Base-by-base conservation (phyloP, 2,113 vertebrate species). In the Cinclus mexicanus region DNA sequence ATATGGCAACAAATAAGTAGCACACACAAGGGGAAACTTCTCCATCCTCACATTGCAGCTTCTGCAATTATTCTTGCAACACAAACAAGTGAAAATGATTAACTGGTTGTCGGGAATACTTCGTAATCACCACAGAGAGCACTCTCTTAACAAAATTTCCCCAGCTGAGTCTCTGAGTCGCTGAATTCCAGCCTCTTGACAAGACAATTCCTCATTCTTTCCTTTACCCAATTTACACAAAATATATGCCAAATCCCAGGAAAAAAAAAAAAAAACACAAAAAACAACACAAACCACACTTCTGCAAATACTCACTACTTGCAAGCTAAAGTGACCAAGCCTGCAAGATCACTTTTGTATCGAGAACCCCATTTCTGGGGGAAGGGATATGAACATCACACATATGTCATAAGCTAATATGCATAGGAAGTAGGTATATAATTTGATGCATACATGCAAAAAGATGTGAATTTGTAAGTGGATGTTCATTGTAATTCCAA, bases 121-220 rank as follows among this genome's bases (percentile, higher is more conserved):
- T 83, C 67, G 83, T 59, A 47, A 79, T 84, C 8, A 9, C 55
- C 3, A 1, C 59, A 89, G 57, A 9, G 61, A 93, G 63, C 52
- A 31, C 11, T 93, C 86, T 84, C 68, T 91, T 63, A 44, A 52
- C 77, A 46, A 87, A 94, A 76, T 46, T 83, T 28, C 74, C 47
- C 67, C 81, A 91, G 68, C 31, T 50, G 60, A 86, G 55, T 67
- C 44, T 89, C 55, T 7, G 5, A 81, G 55, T 20, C 0, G 3
- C 56, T 84, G 63, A 95, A 93, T 92, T 90, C 75, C 77, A 89
- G 64, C 56, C 59, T 80, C 31, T 35, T 91, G 79, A 65, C 84
- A 93, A 75, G 39, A 49, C 28, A 39, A 44, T 75, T 87, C 77
- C 59, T 78, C 68, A 56, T 86, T 88, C 71, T 56, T 91, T 81